A percentile compares a stretch with the other conserved stretches of the same genome.
Conservation (phyloP, 2,113 vertebrate species). For the Rhynchomys soricoides region DNA sequence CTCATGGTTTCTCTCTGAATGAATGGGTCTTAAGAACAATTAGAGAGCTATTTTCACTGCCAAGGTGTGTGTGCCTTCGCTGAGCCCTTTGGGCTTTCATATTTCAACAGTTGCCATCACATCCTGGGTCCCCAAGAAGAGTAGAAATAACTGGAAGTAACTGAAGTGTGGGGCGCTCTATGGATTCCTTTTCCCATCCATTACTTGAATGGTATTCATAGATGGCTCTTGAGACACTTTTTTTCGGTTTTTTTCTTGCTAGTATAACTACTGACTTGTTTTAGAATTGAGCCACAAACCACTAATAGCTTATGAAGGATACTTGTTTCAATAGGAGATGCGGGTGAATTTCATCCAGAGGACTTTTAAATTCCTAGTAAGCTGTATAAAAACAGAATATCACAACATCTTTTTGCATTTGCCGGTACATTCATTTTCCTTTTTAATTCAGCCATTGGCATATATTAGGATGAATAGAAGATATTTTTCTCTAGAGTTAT, state of each 20-base stretch:
- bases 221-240: neutral
- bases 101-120: neutral
- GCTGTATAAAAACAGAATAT: neutral
- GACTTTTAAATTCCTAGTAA: slow-evolving; percentile 3
- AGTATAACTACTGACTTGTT: neutral
- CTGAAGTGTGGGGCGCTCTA: neutral
- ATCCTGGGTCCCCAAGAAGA: neutral
- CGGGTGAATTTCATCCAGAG: neutral
- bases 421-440: neutral
- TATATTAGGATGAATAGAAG: neutral
- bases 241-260: neutral
- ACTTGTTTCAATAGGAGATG: neutral
- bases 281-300: neutral
- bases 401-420: slow-evolving; percentile 2
- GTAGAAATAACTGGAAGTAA: neutral
- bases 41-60: neutral
- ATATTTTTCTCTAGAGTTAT: neutral
- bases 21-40: neutral
- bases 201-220: neutral
- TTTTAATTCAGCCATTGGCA: neutral
- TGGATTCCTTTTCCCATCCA: neutral
- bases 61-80: neutral
- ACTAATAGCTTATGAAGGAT: neutral
- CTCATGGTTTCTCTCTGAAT: neutral
- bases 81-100: neutral